Conservation (phyloP, 2,888 invertebrate species). For the Heliconius charithonia region DNA sequence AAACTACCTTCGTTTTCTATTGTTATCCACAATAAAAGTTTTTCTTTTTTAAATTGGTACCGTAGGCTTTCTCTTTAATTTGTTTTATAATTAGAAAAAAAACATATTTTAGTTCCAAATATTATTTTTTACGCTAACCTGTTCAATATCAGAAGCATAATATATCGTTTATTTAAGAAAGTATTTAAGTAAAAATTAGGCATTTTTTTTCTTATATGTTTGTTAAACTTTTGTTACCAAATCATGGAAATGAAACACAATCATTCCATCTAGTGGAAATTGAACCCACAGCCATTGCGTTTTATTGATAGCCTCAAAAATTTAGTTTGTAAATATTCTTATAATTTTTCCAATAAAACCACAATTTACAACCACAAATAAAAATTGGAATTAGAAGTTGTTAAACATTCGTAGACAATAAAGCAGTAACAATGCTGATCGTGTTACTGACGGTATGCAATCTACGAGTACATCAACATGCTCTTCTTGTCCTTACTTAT, state of each 20-base stretch:
- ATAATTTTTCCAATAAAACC: neutral
- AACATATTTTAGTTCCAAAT: neutral
- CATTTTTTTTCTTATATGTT: too few species aligned
- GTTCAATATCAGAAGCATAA: too few species aligned
- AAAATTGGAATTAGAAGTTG: constrained; percentile 48
- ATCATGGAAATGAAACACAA: too few species aligned
- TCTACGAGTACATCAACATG: constrained; percentile 29
- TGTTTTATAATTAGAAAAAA: neutral
- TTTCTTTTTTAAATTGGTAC: neutral
- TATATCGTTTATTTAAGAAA: too few species aligned
- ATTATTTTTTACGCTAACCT: too few species aligned
- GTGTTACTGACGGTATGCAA: constrained; percentile 43
- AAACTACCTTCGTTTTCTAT: constrained; percentile 23
- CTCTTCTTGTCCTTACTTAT: constrained; percentile 9
- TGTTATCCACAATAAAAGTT: constrained; percentile 18
- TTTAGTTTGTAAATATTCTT: too few species aligned
- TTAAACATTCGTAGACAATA: constrained; percentile 70
- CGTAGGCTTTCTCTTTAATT: constrained; percentile 6
- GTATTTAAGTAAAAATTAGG: too few species aligned
- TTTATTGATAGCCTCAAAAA: neutral
- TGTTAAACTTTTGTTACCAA: too few species aligned
- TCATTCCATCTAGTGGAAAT: neutral
- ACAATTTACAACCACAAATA: neutral
- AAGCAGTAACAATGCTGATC: constrained; percentile 53
- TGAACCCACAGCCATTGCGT: neutral